Evolutionary conservation across 2,888 invertebrate species (phyloP).

Genomic region (Megalurothrips usitatus): DNA sequence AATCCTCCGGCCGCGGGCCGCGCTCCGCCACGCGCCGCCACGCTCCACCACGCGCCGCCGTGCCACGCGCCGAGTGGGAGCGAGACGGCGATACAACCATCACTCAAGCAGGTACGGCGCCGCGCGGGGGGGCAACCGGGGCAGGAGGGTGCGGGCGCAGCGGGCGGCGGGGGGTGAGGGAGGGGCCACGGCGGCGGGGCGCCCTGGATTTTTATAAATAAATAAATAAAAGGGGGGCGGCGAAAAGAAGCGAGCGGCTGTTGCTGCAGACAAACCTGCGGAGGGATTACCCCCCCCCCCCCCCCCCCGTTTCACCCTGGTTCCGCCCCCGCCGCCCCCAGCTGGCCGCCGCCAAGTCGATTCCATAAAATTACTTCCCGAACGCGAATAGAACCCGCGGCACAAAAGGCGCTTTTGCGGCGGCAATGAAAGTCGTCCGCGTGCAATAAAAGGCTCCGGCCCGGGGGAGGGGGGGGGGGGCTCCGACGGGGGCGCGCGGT

Average conservation of each 20-base stretch:
- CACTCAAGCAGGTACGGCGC: background rate
- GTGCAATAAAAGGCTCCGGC: conserved; percentile 2
- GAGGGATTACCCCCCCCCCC: background rate
- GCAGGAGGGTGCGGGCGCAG: too few species aligned
- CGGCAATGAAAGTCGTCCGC: conserved; percentile 24
- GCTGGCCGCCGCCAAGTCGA: background rate
- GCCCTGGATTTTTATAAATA: conserved; percentile 13
- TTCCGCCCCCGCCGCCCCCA: background rate
- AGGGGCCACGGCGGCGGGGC: background rate
- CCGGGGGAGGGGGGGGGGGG: background rate
- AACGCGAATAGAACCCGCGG: conserved; percentile 25
- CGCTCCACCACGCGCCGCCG: background rate
- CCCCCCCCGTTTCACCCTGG: background rate
- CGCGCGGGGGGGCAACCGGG: background rate
- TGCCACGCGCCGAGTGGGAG: background rate
- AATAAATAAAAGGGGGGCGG: background rate
- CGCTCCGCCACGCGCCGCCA: conserved; percentile 1
- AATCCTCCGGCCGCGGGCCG: background rate
- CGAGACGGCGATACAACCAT: background rate
- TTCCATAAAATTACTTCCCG: conserved; percentile 25
- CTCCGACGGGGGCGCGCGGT: background rate
- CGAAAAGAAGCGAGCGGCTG: background rate
- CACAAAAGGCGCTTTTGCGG: conserved; percentile 1
- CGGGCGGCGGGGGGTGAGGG: too few species aligned
- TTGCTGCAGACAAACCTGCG: background rate